Evolutionary conservation across 2,113 vertebrate species (phyloP).

Genomic region (Uria aalge): DNA sequence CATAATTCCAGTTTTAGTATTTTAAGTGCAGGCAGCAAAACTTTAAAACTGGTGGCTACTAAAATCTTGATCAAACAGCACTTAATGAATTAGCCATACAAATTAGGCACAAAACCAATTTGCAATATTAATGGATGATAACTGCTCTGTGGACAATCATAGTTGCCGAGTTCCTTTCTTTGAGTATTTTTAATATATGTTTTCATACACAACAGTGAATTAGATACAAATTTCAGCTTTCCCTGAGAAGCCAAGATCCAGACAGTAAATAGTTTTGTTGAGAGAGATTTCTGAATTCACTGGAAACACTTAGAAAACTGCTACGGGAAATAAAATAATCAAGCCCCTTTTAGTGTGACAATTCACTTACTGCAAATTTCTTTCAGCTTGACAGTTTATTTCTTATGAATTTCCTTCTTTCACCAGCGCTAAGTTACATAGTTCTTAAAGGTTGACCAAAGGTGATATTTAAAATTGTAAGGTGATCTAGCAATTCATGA

Average conservation of each 20-base stretch:
- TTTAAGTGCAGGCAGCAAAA: background rate
- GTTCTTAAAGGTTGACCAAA: background rate
- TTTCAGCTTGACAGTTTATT: background rate
- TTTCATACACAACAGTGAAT: background rate
- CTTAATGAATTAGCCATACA: background rate
- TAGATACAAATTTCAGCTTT: background rate
- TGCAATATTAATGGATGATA: background rate
- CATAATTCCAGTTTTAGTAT: background rate
- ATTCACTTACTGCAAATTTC: background rate
- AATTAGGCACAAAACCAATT: background rate
- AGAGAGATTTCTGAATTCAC: background rate
- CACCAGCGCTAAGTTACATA: background rate
- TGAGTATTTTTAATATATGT: background rate
- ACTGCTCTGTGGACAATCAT: background rate
- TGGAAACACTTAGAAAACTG: background rate
- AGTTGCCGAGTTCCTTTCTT: background rate
- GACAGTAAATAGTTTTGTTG: background rate
- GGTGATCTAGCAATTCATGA: background rate
- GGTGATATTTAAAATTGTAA: background rate
- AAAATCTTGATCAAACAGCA: background rate
- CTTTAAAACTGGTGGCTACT: background rate
- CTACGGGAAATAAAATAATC: background rate
- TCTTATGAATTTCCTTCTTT: background rate
- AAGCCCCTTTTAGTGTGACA: background rate
- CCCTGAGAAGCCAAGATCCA: background rate